Evolutionary conservation across 2,888 invertebrate species (phyloP), one percentile per base, ranked within the genome.

Genomic region (Synergus laeviventris): DNA sequence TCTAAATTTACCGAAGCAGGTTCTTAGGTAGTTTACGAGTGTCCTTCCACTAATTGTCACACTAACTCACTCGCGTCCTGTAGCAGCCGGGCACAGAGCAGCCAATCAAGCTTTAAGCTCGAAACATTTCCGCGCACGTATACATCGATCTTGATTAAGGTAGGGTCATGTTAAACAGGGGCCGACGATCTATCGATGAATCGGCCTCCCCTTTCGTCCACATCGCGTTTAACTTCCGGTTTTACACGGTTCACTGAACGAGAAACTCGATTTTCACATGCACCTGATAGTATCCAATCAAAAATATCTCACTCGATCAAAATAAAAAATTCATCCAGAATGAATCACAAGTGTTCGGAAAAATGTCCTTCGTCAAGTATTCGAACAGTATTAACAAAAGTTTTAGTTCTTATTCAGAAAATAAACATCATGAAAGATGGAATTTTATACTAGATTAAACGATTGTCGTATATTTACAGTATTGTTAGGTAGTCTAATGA

Each of bases 1-100:
- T 81, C 70, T 62, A 78, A 79, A 82, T 82, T 76, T 81, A 73
- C 80, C 70, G 82, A 80, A 77, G 81, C 80, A 54, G 70, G 61
- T 62, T 74, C 77, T 76, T 74, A 42, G 79, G 79, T 74, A 73
- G 74, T 78, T 79, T n/a, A 31, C 59, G 45, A 62, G 16, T 73
- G 73, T 59, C 38, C 39, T 60, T 74, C 18, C 73, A 49, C 59
- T 24, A 60, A 59, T 74, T 59, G n/a, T 42, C 39, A n/a, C 36
- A 74, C 74, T 59, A 59, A 74, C 39, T 74, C 74, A 60, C 39
- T 42, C 74, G 59, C 74, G 42, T 42, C 38, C 38, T 42, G 74
- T 39, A 74, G 59, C 74, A 60, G 56, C 42, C 39, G 12, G 56
- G 31, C 74, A 59, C 59, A 59, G 39, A 74, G 59, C 56, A 74